These are phyloP conservation scores for Apus apus DNA, from an alignment of 2,113 vertebrate genomes.

Conservation along the genomic window DNA sequence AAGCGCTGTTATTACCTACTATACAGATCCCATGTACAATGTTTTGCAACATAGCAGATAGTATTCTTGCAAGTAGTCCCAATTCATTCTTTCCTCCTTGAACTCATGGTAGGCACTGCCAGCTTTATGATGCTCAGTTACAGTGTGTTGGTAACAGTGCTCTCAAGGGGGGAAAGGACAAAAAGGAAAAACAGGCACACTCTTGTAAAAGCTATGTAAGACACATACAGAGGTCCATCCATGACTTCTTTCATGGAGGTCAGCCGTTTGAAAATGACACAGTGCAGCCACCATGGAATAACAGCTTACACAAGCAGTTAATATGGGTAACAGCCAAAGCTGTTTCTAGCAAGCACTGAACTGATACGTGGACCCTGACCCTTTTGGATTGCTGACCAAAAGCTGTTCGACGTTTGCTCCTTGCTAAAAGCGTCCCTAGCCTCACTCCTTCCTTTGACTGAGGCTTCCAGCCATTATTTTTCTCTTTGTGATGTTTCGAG, in stretches of 20 bases:
- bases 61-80: background rate
- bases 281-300: background rate
- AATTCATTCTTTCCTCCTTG: background rate
- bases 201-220: background rate
- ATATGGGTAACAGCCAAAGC: background rate
- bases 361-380: rapidly evolving
- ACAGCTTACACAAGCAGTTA: background rate
- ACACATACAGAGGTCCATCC: background rate
- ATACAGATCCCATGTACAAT: background rate
- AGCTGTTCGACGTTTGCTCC: background rate
- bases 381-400: background rate
- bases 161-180: too few relatives aligned
- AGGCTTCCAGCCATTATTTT: background rate
- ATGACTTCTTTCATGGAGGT: background rate
- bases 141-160: background rate
- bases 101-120: background rate
- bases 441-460: background rate
- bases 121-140: background rate
- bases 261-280: background rate
- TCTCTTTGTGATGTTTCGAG: background rate
- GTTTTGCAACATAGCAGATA: background rate
- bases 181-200: background rate
- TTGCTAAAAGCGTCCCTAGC: background rate
- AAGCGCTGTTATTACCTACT: background rate
- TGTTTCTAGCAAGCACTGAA: background rate